These are phyloP conservation scores for Nysson spinosus DNA, from an alignment of 2,888 invertebrate species.

Conservation along the genomic window DNA sequence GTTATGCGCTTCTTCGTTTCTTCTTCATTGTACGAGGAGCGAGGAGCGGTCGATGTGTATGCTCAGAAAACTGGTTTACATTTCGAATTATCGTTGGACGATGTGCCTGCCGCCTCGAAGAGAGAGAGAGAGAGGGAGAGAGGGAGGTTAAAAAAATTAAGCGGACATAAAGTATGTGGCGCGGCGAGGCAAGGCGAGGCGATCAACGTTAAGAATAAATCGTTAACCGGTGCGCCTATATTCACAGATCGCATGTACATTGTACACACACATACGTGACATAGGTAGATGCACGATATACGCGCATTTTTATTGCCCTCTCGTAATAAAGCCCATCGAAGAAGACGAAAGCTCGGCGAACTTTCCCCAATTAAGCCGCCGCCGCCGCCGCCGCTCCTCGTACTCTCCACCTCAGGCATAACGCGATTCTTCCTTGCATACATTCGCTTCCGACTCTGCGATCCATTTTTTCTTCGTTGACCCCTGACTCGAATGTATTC, in stretches of 20 bases:
- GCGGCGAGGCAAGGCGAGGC: slow-evolving; percentile 15
- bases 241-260: slow-evolving; percentile 6
- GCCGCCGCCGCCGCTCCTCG: slow-evolving; percentile 14
- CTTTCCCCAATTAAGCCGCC: slow-evolving; percentile 53
- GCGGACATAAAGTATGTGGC: slow-evolving; percentile 48
- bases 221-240: slow-evolving; percentile 33
- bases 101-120: slow-evolving; percentile 12
- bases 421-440: slow-evolving; percentile 20
- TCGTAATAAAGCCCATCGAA: slow-evolving; percentile 42
- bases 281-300: slow-evolving; percentile 8
- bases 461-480: not conserved
- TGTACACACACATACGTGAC: not conserved
- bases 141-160: slow-evolving; percentile 41
- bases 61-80: slow-evolving; percentile 54
- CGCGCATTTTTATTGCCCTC: slow-evolving; percentile 40
- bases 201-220: slow-evolving; percentile 56
- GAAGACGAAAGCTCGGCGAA: slow-evolving; percentile 44
- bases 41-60: slow-evolving; percentile 4
- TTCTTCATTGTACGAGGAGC: slow-evolving; percentile 13
- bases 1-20: slow-evolving; percentile 6
- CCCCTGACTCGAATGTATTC: not conserved
- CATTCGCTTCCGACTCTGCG: slow-evolving; percentile 7
- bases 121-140: slow-evolving; percentile 4
- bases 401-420: slow-evolving; percentile 11
- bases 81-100: slow-evolving; percentile 51